These are phyloP conservation scores for Eupeodes luniger DNA, from an alignment of 2,888 invertebrate genomes.

Conservation along the genomic window DNA sequence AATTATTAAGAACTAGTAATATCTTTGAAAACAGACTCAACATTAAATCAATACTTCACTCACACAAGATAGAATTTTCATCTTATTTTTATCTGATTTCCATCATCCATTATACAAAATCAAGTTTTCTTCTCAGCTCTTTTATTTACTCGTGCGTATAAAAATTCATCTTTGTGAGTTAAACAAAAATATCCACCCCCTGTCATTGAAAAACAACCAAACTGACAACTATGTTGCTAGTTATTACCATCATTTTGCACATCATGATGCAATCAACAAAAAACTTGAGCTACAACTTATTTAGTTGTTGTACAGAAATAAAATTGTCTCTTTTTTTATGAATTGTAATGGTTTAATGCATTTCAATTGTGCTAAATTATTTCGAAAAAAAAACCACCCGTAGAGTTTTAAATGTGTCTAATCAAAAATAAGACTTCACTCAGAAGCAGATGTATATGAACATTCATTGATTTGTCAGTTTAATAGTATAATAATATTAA, in stretches of 20 bases:
- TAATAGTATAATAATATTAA: neutral
- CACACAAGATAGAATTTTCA: neutral
- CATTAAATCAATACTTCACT: too few relatives aligned
- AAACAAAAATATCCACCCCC: neutral
- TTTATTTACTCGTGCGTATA: neutral
- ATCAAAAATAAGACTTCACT: slow-evolving; percentile 35
- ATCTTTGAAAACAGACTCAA: too few relatives aligned
- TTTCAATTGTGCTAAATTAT: slow-evolving; percentile 32
- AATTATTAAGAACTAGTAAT: too few relatives aligned
- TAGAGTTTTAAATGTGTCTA: slow-evolving; percentile 17
- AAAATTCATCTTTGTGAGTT: neutral
- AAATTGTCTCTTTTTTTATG: slow-evolving; percentile 6
- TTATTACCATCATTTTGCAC: slow-evolving; percentile 27
- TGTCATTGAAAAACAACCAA: slow-evolving; percentile 28
- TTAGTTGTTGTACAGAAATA: too few relatives aligned
- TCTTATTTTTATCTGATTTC: neutral
- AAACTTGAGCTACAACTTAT: neutral
- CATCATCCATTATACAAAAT: neutral
- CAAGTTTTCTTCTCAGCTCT: slow-evolving; percentile 16
- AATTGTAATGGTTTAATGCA: slow-evolving; percentile 42
- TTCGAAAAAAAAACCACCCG: slow-evolving; percentile 3
- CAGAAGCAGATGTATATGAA: neutral
- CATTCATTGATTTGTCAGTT: slow-evolving; percentile 22
- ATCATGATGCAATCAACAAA: slow-evolving; percentile 49
- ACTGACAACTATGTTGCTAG: slow-evolving; percentile 35